Conservation (phyloP, 2,888 invertebrate genomes). For the Xanthostigma xanthostigma region DNA sequence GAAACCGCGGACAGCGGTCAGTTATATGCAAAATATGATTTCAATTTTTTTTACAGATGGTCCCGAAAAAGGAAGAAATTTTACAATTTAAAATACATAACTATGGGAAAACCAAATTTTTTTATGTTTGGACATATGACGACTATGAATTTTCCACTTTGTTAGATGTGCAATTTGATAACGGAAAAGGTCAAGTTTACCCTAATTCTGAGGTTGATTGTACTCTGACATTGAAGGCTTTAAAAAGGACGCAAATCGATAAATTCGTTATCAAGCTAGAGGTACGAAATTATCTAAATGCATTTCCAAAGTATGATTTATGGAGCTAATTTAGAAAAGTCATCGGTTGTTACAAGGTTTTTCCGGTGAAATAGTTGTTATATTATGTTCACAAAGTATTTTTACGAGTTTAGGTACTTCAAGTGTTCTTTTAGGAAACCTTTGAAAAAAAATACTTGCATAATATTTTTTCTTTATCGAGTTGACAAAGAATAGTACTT, state of each 20-base stretch:
- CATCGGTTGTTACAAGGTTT: too few relatives aligned
- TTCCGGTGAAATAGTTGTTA: too few relatives aligned
- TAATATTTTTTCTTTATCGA: too few relatives aligned
- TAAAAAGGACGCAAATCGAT: slow-evolving; percentile 15
- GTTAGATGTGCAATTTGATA: slow-evolving; percentile 5
- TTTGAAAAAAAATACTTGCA: too few relatives aligned
- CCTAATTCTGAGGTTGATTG: slow-evolving; percentile 12
- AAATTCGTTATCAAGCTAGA: slow-evolving; percentile 8
- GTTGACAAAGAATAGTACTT: too few relatives aligned
- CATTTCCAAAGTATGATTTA: too few relatives aligned
- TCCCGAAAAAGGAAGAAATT: slow-evolving; percentile 16
- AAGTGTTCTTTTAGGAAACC: too few relatives aligned
- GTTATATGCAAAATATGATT: not conserved
- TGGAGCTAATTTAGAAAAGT: too few relatives aligned
- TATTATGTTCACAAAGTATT: too few relatives aligned
- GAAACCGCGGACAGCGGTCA: too few relatives aligned
- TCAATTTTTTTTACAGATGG: slow-evolving; percentile 18
- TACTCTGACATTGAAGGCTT: slow-evolving; percentile 13
- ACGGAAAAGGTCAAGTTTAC: slow-evolving; percentile 14
- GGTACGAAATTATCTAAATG: not conserved
- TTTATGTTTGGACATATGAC: slow-evolving; percentile 24
- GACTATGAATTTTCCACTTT: slow-evolving; percentile 12
- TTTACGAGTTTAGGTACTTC: too few relatives aligned
- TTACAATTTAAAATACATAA: slow-evolving; percentile 23
- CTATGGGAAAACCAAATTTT: slow-evolving; percentile 23